Evolutionary conservation across 23 tunicate genomes (phyloP).

Genomic region (Ascidia mentula): DNA sequence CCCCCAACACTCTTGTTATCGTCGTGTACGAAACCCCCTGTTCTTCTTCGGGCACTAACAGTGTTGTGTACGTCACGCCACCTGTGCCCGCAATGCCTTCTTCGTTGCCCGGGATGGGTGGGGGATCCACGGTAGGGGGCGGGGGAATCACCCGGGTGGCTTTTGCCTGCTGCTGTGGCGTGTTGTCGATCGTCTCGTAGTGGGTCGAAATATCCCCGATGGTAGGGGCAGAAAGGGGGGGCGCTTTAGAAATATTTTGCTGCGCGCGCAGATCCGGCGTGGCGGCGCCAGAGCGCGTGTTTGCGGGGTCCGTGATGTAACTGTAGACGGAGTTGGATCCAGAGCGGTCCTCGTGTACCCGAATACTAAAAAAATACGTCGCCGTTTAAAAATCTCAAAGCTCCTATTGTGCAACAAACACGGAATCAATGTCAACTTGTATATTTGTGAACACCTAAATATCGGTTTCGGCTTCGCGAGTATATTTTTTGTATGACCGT

Average conservation of each 20-base stretch:
- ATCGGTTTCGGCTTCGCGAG: no score
- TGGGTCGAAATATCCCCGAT: neutral
- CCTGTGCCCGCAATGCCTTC: neutral
- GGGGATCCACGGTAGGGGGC: neutral
- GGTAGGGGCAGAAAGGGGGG: neutral
- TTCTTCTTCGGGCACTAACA: neutral
- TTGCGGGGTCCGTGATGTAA: neutral
- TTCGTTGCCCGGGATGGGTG: neutral
- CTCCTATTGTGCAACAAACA: no score
- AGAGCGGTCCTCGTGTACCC: neutral
- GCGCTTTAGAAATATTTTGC: neutral
- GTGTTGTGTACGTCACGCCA: neutral
- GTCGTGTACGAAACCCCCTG: neutral
- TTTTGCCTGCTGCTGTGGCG: neutral
- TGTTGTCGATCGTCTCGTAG: neutral
- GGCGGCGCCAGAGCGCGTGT: neutral
- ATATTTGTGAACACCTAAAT: no score
- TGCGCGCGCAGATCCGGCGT: neutral
- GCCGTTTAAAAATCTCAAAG: no score
- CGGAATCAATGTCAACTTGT: no score
- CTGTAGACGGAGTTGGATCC: conserved; percentile 5
- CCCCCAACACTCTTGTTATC: neutral
- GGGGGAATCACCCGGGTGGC: neutral
- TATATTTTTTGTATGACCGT: no score
- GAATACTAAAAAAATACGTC: neutral